These are phyloP conservation scores for Sceloporus tristichus DNA, from an alignment of 2,113 vertebrate species.

Conservation along the genomic window DNA sequence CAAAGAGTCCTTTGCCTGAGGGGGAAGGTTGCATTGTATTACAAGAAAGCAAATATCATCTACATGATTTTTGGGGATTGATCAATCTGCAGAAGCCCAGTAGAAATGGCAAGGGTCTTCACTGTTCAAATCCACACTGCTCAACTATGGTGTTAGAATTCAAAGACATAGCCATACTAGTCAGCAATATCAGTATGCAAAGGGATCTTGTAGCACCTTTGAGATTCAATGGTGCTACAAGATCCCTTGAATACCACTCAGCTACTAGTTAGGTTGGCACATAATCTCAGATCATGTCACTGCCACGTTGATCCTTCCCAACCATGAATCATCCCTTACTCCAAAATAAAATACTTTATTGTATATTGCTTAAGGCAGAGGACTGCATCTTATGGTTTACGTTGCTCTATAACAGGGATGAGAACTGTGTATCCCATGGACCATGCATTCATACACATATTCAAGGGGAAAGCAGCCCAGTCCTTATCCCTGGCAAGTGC, in stretches of 20 bases:
- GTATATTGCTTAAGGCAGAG: neutral
- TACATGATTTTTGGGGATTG: neutral
- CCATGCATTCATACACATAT: no score
- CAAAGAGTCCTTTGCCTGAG: slow-evolving; percentile 9
- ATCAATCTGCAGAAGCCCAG: no score
- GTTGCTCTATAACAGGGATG: neutral
- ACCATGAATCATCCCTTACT: neutral
- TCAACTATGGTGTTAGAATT: no score
- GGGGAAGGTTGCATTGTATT: neutral
- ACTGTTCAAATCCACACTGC: neutral
- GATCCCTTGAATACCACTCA: no score
- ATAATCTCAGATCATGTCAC: neutral
- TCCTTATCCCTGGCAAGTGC: no score
- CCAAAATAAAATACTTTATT: neutral
- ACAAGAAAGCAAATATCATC: neutral
- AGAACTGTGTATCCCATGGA: no score
- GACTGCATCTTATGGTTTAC: neutral
- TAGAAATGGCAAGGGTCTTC: neutral
- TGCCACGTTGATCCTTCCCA: no score
- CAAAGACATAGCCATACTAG: no score
- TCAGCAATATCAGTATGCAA: no score
- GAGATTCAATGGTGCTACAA: no score
- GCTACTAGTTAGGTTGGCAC: neutral
- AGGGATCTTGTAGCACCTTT: no score
- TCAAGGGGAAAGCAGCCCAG: no score